Percentiles rank a stretch among this genome's conserved stretches.
Conservation (phyloP, 2,113 vertebrate genomes). For the Ceyx margarethae region DNA sequence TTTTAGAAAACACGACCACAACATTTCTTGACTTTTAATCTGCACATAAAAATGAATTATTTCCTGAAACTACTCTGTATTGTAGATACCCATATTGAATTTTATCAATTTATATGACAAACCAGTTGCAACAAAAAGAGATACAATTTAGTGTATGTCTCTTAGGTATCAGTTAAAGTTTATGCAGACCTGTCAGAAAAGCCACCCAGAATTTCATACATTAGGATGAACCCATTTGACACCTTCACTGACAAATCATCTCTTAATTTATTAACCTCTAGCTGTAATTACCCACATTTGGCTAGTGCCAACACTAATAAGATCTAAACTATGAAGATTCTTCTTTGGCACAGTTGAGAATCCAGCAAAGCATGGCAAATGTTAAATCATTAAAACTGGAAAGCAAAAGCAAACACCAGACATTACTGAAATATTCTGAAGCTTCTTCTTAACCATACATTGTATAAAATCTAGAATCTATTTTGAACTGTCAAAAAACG, state of each 20-base stretch:
- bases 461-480: neutral
- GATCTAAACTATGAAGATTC: neutral
- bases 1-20: neutral
- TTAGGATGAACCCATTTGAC: neutral
- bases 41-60: neutral
- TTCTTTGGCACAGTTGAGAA: neutral
- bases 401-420: neutral
- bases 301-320: neutral
- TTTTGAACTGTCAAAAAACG: neutral
- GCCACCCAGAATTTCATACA: neutral
- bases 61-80: neutral
- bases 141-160: neutral
- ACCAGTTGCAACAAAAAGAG: neutral
- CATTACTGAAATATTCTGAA: neutral
- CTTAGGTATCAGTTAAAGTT: neutral
- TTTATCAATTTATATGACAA: neutral
- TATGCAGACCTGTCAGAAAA: neutral
- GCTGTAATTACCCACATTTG: neutral
- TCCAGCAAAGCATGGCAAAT: neutral
- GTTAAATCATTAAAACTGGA: neutral
- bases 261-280: neutral
- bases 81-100: neutral
- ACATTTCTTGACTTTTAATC: neutral
- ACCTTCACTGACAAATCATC: neutral
- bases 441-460: neutral